These are phyloP conservation scores for Neelides folsomi DNA, from an alignment of 2,888 invertebrate genomes.

Conservation along the genomic window DNA sequence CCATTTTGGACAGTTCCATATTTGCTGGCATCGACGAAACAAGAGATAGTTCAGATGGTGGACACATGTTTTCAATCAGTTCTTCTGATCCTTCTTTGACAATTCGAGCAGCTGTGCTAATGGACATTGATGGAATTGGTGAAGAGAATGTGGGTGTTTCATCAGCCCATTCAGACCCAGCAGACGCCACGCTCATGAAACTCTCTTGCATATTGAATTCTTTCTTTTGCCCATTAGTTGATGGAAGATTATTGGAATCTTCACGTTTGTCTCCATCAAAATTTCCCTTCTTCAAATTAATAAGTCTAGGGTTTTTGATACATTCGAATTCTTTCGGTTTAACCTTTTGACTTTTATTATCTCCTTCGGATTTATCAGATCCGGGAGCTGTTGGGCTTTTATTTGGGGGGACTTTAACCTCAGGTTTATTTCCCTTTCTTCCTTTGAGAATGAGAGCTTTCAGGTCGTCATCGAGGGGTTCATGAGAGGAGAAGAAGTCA, in stretches of 20 bases:
- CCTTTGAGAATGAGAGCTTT: slow-evolving; percentile 25
- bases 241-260: too few relatives aligned
- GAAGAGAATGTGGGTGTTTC: slow-evolving; percentile 29
- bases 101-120: slow-evolving; percentile 20
- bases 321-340: background rate
- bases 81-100: slow-evolving; percentile 1
- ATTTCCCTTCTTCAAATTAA: too few relatives aligned
- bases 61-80: slow-evolving; percentile 14
- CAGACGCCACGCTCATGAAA: slow-evolving; percentile 6
- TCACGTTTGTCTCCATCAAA: too few relatives aligned
- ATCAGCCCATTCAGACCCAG: slow-evolving; percentile 30
- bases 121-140: slow-evolving; percentile 26
- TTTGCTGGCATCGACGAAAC: slow-evolving; percentile 7
- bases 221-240: too few relatives aligned
- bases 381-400: background rate
- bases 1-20: slow-evolving; percentile 2
- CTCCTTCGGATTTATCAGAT: background rate
- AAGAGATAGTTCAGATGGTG: slow-evolving; percentile 23
- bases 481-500: background rate
- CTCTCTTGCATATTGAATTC: background rate
- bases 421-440: slow-evolving; percentile 8
- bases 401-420: background rate
- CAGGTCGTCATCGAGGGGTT: slow-evolving; percentile 18
- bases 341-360: background rate
- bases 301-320: too few relatives aligned